Conservation (phyloP, 2,888 invertebrate species). For the Ormyrus labotus region DNA sequence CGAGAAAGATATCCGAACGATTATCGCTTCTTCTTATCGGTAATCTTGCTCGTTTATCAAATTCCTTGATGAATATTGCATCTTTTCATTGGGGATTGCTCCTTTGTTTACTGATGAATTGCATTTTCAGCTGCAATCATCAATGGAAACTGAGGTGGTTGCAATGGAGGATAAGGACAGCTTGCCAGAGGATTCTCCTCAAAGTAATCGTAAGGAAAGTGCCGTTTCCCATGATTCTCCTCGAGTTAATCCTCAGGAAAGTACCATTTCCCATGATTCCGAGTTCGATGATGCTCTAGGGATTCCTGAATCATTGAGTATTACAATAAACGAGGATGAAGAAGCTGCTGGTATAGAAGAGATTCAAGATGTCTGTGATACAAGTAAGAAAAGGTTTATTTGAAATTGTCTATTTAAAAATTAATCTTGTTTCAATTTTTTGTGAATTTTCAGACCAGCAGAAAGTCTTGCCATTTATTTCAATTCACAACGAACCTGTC, state of each 20-base stretch:
- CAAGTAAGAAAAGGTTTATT: conserved; percentile 55
- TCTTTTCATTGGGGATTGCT: background rate
- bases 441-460: conserved; percentile 23
- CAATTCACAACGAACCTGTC: conserved; percentile 82
- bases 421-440: background rate
- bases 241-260: conserved; percentile 43
- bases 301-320: conserved; percentile 85
- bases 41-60: conserved; percentile 10
- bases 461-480: conserved; percentile 80
- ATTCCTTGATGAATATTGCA: conserved; percentile 35
- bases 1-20: conserved; percentile 26
- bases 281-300: conserved; percentile 89
- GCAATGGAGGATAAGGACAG: conserved; percentile 22
- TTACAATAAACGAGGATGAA: conserved; percentile 71
- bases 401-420: background rate
- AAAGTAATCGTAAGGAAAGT: conserved; percentile 44
- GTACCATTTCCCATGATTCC: conserved; percentile 77
- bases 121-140: conserved; percentile 33
- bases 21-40: conserved; percentile 46
- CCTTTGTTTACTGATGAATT: conserved; percentile 10
- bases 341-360: conserved; percentile 76
- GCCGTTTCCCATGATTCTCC: conserved; percentile 61
- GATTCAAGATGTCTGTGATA: conserved; percentile 67
- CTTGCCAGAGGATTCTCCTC: conserved; percentile 8
- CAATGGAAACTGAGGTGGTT: conserved; percentile 26